Evolutionary conservation across 2,888 invertebrate species (phyloP).

Genomic region (Apamea epomidion): DNA sequence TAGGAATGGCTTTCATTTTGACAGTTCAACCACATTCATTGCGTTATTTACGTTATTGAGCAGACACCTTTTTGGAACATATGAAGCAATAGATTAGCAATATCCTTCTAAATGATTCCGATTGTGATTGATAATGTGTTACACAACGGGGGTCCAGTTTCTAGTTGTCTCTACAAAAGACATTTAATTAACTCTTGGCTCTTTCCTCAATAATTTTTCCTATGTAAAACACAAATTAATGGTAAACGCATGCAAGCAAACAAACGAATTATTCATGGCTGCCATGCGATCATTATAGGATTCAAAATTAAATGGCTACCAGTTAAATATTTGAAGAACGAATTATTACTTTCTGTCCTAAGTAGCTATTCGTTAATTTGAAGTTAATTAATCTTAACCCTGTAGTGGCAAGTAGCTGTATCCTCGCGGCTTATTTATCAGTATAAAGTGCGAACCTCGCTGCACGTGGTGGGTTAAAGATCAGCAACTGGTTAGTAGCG

Average conservation of each 20-base stretch:
- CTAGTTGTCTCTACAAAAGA: neutral
- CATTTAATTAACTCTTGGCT: neutral
- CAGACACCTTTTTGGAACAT: too few species aligned
- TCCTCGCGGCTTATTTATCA: slow-evolving; percentile 23
- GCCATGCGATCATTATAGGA: neutral
- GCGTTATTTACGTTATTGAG: too few species aligned
- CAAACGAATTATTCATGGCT: slow-evolving; percentile 13
- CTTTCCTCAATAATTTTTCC: neutral
- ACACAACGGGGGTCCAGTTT: neutral
- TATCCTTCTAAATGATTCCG: too few species aligned
- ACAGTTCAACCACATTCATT: too few species aligned
- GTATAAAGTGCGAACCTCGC: slow-evolving; percentile 37
- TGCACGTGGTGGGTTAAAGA: slow-evolving; percentile 49
- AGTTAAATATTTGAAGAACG: slow-evolving; percentile 30
- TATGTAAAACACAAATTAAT: slow-evolving; percentile 2
- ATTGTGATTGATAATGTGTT: too few species aligned
- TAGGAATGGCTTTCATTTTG: too few species aligned
- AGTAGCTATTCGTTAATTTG: slow-evolving; percentile 24
- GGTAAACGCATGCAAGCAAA: slow-evolving; percentile 1
- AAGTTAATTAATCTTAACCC: slow-evolving; percentile 34
- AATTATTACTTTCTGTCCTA: slow-evolving; percentile 33
- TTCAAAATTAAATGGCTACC: slow-evolving; percentile 24
- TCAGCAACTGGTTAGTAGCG: slow-evolving; percentile 25
- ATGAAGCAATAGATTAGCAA: too few species aligned
- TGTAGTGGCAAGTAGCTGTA: slow-evolving; percentile 19